Conservation (phyloP, 2,888 invertebrate genomes). For the Hypomecis atomaria region DNA sequence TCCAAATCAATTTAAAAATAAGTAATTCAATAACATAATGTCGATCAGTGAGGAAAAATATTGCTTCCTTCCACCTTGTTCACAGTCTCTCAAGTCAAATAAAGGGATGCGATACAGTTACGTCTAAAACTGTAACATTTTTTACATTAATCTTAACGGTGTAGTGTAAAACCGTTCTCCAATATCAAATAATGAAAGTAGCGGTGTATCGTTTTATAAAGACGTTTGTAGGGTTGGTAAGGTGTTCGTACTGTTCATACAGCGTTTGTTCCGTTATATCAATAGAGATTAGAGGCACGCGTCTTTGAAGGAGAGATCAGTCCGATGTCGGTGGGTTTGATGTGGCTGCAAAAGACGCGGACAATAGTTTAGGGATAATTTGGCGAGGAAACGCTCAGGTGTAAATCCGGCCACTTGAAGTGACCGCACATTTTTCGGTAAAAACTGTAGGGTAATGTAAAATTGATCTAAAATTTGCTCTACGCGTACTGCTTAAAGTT, state of each 20-base stretch:
- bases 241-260: constrained; percentile 71
- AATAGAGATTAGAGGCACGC: constrained; percentile 83
- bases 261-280: constrained; percentile 77
- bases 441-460: not conserved
- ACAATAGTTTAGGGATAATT: constrained; percentile 68
- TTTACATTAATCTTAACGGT: constrained; percentile 74
- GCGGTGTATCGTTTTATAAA: constrained; percentile 76
- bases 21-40: constrained; percentile 84
- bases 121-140: constrained; percentile 80
- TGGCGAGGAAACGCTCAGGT: constrained; percentile 63
- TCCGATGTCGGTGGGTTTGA: constrained; percentile 72
- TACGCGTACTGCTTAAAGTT: no score
- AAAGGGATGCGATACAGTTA: constrained; percentile 76
- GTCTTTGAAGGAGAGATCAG: constrained; percentile 66
- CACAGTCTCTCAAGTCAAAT: constrained; percentile 51
- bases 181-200: constrained; percentile 69
- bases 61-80: constrained; percentile 83
- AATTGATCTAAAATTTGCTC: no score
- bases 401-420: constrained; percentile 66
- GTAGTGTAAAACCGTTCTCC: constrained; percentile 65
- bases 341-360: constrained; percentile 79
- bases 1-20: constrained; percentile 78
- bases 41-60: constrained; percentile 75
- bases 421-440: constrained; percentile 52
- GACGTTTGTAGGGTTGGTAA: constrained; percentile 69